Percentiles rank a stretch among this genome's conserved stretches.
Conservation (phyloP, 2,113 vertebrate genomes). For the Anarhynchus alexandrinus region DNA sequence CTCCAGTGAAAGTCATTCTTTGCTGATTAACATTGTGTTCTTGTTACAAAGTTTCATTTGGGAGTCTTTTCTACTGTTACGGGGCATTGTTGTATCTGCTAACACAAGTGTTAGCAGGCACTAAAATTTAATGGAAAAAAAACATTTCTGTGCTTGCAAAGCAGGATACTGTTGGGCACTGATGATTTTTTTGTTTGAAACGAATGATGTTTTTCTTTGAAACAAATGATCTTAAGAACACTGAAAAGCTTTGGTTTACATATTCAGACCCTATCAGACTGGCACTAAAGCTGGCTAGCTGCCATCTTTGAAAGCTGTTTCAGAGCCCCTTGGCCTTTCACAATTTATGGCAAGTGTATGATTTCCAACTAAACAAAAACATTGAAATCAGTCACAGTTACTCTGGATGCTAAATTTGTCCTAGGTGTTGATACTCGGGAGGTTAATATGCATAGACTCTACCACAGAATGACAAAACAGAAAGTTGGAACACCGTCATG, state of each 20-base stretch:
- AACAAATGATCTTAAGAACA: background rate
- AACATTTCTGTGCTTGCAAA: background rate
- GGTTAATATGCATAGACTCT: background rate
- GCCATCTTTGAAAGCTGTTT: background rate
- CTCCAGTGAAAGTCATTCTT: background rate
- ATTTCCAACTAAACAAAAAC: background rate
- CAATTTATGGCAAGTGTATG: background rate
- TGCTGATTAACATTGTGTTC: background rate
- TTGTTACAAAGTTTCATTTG: background rate
- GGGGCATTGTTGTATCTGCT: background rate
- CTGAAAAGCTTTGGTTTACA: background rate
- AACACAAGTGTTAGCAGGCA: background rate
- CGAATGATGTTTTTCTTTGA: background rate
- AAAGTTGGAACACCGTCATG: background rate
- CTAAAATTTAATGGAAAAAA: background rate
- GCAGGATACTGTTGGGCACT: background rate
- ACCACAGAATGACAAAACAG: background rate
- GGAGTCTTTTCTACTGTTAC: background rate
- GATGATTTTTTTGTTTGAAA: background rate
- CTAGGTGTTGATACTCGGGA: background rate
- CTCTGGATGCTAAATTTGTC: background rate
- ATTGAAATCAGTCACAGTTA: background rate
- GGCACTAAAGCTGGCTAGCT: background rate
- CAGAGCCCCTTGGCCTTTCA: background rate
- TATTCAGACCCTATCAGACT: background rate